phyloP scores from a whole-genome alignment of 1,140 invertebrate species.

The Hylaeus volcanicus region DNA sequence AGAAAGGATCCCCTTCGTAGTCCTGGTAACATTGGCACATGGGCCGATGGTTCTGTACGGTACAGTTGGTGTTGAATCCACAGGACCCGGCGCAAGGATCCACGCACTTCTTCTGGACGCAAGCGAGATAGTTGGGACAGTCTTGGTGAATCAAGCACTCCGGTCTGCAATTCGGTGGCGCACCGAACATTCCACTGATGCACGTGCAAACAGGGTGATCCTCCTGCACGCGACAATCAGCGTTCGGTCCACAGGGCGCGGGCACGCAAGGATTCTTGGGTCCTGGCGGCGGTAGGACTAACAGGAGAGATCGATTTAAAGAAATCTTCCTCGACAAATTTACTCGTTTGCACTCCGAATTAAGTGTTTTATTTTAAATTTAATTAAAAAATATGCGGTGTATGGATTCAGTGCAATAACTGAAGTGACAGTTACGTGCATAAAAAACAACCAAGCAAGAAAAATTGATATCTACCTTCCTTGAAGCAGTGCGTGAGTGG shows the following conservation, averaged over 20 bases:
- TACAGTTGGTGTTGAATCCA: slow-evolving; percentile 90
- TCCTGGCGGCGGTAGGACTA: slow-evolving; percentile 56
- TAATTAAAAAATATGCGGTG: too few species aligned
- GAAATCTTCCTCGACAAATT: neutral
- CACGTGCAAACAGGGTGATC: slow-evolving; percentile 89
- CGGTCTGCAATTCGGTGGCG: slow-evolving; percentile 88
- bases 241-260: slow-evolving; percentile 91
- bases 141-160: slow-evolving; percentile 90
- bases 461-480: slow-evolving; percentile 81
- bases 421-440: too few species aligned
- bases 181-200: slow-evolving; percentile 89
- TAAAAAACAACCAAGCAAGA: too few species aligned
- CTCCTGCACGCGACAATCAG: slow-evolving; percentile 86
- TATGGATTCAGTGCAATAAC: too few species aligned
- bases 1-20: slow-evolving; percentile 91
- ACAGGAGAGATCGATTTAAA: too few species aligned
- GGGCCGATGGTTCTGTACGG: slow-evolving; percentile 88
- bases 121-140: slow-evolving; percentile 89
- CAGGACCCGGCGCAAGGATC: slow-evolving; percentile 92
- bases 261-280: slow-evolving; percentile 86
- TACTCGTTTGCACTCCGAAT: too few species aligned
- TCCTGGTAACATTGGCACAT: slow-evolving; percentile 88
- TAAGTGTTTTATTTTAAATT: too few species aligned
- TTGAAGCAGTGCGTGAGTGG: slow-evolving; percentile 88
- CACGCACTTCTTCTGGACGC: slow-evolving; percentile 87